Percentiles rank a stretch among this genome's conserved stretches.
Evolutionary conservation across 2,113 vertebrate genomes (phyloP).

Genomic region (Chaenogobius annularis): DNA sequence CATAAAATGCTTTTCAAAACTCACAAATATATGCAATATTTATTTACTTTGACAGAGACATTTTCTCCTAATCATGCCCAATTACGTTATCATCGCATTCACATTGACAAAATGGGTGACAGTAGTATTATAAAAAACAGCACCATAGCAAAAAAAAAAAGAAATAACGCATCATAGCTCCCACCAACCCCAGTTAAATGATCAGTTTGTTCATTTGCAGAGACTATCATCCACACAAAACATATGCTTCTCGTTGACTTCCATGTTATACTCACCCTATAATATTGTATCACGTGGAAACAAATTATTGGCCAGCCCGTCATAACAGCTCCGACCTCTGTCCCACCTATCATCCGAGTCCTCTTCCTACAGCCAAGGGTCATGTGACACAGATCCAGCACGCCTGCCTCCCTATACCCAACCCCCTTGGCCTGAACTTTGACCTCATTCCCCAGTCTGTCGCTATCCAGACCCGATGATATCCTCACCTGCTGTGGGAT

Average conservation of each 20-base stretch:
- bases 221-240: not conserved
- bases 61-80: too few relatives aligned
- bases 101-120: too few relatives aligned
- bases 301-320: constrained; percentile 36
- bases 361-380: constrained; percentile 55
- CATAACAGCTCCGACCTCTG: constrained; percentile 52
- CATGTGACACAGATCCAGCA: constrained; percentile 39
- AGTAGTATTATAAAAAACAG: too few relatives aligned
- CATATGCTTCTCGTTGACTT: not conserved
- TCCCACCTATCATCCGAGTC: constrained; percentile 54
- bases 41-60: too few relatives aligned
- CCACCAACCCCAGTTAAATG: not conserved
- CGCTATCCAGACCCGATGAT: constrained; percentile 6
- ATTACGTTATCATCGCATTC: too few relatives aligned
- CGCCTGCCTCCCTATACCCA: constrained; percentile 11
- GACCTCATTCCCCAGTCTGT: constrained; percentile 35
- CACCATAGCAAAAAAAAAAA: too few relatives aligned
- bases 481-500: constrained; percentile 31
- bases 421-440: constrained; percentile 39
- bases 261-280: not conserved
- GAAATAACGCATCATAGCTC: not conserved
- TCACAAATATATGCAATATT: too few relatives aligned
- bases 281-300: not conserved
- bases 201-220: not conserved
- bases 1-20: too few relatives aligned